Base-by-base conservation (phyloP, 1,140 invertebrate species). In the Pygmarrhopalites habei region DNA sequence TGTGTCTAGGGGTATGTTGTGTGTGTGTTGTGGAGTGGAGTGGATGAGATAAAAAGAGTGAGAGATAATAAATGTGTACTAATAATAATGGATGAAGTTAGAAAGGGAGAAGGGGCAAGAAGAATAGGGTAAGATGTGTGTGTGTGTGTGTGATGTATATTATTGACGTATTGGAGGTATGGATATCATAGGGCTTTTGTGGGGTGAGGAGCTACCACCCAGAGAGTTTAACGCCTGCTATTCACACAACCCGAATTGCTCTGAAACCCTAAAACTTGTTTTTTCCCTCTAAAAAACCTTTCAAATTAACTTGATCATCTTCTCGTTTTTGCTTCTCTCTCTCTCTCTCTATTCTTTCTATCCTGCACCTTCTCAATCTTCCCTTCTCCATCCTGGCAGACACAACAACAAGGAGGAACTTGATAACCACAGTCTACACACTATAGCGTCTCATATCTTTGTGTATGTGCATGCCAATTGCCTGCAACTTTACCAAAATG, bases 201-300 rank as follows among this genome's bases (percentile, higher is more conserved):
- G 35, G 44, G 47, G 47, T 28, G 59, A 64, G 58, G 26, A 53
- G 47, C 28, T 30, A 65, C 63, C 63, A 58, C 63, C 63, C 63
- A 65, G 43, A 21, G 58, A 44, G 63, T 60, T 65, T 65, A 58
- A 65, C 63, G 60, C 63, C 63, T 65, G 63, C 56, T 65, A 65
- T 65, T 60, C 63, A 64, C 62, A 64, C 30, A 64, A 39, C n/a
- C 19, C 4, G 55, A 58, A 53, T 30, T 28, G 15, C 23, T 25
- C 15, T 23, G 19, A 58, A 26, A 23, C 41, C 44, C 58, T 21
- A 25, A 60, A 60, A 60, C 58, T 60, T 60, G 58, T 60, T 60
- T 60, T 49, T n/a, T n/a, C n/a, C n/a, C n/a, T 60, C 58, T 60
- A 60, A 60, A 60, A 39, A 47, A 60, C 58, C 55, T 52, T 49